Evolutionary conservation across 2,888 invertebrate genomes (phyloP).

Genomic region (Ornithoptera alexandrae): DNA sequence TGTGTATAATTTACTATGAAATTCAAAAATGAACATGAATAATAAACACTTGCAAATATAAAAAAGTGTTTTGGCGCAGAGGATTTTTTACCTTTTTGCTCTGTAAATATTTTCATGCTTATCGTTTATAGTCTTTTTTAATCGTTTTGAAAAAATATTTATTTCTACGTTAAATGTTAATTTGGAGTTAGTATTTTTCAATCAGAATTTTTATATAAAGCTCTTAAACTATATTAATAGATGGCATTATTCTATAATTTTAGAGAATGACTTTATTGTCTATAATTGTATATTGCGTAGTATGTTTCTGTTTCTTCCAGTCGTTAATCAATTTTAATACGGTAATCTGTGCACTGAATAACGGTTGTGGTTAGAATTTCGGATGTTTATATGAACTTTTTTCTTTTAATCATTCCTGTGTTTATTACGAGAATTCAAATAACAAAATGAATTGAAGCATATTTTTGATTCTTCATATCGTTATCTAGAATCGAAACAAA

Average conservation of each 20-base stretch:
- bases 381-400: slow-evolving; percentile 15
- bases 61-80: no score
- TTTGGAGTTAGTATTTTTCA: no score
- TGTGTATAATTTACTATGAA: no score
- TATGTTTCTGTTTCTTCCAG: no score
- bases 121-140: no score
- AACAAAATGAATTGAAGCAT: slow-evolving; percentile 17
- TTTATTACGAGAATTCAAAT: background rate
- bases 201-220: no score
- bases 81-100: no score
- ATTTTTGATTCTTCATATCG: slow-evolving; percentile 3
- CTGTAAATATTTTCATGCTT: no score
- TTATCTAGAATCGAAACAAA: background rate
- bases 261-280: background rate
- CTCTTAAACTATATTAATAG: background rate
- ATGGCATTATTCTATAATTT: background rate
- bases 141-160: no score
- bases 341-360: slow-evolving; percentile 16
- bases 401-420: slow-evolving; percentile 2
- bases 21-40: no score
- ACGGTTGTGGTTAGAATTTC: slow-evolving; percentile 25
- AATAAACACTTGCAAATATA: no score
- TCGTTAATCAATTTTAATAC: background rate
- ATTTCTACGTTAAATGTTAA: no score
- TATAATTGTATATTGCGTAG: background rate